These are phyloP conservation scores for Lindbergichthys nudifrons DNA, from an alignment of 2,797 vertebrate species.

Conservation along the genomic window DNA sequence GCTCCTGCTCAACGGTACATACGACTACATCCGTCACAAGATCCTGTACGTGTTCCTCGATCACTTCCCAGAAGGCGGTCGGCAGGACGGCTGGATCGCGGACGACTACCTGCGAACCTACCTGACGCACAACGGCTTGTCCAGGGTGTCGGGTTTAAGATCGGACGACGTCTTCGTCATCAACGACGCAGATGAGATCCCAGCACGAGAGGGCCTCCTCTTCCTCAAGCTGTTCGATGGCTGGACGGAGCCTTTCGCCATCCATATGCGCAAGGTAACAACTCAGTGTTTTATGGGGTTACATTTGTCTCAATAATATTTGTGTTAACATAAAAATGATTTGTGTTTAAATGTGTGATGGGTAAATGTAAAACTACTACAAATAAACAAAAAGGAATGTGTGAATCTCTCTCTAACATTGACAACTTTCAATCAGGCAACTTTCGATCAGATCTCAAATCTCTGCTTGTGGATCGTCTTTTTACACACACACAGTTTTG, in stretches of 20 bases:
- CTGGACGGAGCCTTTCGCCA: conserved; percentile 97
- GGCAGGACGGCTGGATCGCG: conserved; percentile 98
- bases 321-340: too few relatives aligned
- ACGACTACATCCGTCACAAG: conserved; percentile 94
- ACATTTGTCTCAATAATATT: too few relatives aligned
- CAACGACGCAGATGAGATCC: conserved; percentile 97
- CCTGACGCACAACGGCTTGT: conserved; percentile 90
- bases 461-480: too few relatives aligned
- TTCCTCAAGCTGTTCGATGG: conserved; percentile 97
- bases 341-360: too few relatives aligned
- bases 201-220: conserved; percentile 91
- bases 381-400: too few relatives aligned
- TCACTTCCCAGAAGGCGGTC: conserved; percentile 95
- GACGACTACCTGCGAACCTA: conserved; percentile 98
- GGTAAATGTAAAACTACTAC: too few relatives aligned
- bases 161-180: conserved; percentile 95
- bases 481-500: too few relatives aligned
- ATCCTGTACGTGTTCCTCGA: conserved; percentile 96
- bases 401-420: too few relatives aligned
- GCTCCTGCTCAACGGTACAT: conserved; percentile 93
- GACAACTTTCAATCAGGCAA: too few relatives aligned
- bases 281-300: not conserved
- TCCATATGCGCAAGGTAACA: conserved; percentile 94
- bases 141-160: conserved; percentile 86
- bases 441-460: too few relatives aligned